Base-by-base conservation (phyloP, 2,888 invertebrate species). In the Ligdia adustata region DNA sequence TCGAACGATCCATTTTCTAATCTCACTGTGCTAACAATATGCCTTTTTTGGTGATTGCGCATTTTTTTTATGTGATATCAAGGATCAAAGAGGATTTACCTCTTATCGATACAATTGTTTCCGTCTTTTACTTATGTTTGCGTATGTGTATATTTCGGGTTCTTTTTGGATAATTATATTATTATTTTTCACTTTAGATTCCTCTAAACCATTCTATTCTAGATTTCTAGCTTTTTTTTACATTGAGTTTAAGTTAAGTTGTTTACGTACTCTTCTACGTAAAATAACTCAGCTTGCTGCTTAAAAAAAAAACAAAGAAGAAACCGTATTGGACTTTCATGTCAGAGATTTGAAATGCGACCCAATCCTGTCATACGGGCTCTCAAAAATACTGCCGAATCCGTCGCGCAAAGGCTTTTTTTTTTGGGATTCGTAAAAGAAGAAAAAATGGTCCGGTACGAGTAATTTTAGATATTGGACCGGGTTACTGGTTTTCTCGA, bases 1-100 rank as follows among this genome's bases (percentile, higher is more conserved):
- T 35, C 3, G 29, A 47, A 18, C 31, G 34, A 40, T 34, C 46
- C 28, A 31, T 35, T 45, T 38, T 40, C 40, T 47, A 34, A 47
- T 47, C 40, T 34, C 35, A 18, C 9, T 35, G 35, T 24, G 24
- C 29, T 15, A 47, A 47, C 46, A 35, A 29, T 16, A 34, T n/a
- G n/a, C 24, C 16, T 28, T 28, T 40, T 47, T 47, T 18, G 26
- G 12, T 29, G 20, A 18, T 26, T 28, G 16, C 26, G 16, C 13
- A 33, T 33, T 40, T 40, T 32, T 24, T 38, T 24, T 15, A 35
- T 18, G 14, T 33, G 33, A 39, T 14, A 43, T 24, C 20, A 27
- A 27, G 27, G 37, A 32, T 38, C 18, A 38, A 33, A 32, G 9
- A 24, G 14, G 9, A 7, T 26, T 22, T 22, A 22, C n/a, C 22